These are phyloP conservation scores for Xestia c-nigrum DNA, from an alignment of 2,888 invertebrate genomes.

Conservation along the genomic window DNA sequence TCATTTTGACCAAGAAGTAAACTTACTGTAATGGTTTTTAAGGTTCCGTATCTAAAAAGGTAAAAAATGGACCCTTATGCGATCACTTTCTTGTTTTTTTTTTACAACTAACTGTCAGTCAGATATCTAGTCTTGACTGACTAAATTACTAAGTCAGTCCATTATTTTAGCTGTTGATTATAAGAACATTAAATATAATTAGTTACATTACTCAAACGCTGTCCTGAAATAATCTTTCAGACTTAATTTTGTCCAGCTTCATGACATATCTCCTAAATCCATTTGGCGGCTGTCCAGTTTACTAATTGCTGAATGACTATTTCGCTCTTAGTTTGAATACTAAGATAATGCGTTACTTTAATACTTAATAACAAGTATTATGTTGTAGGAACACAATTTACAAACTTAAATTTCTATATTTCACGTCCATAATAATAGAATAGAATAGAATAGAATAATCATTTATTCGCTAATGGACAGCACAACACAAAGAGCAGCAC, in stretches of 20 bases:
- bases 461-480: too few relatives aligned
- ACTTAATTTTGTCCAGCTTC: constrained; percentile 25
- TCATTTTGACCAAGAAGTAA: neutral
- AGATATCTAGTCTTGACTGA: neutral
- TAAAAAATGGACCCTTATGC: too few relatives aligned
- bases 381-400: neutral
- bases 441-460: too few relatives aligned
- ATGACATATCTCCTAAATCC: constrained; percentile 45
- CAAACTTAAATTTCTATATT: neutral
- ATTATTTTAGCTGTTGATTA: neutral
- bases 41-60: too few relatives aligned
- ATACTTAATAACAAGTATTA: neutral
- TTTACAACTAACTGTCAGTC: too few relatives aligned
- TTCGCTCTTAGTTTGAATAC: neutral
- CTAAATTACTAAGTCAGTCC: neutral
- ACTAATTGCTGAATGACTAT: constrained; percentile 48
- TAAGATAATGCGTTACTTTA: constrained; percentile 2
- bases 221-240: constrained; percentile 19
- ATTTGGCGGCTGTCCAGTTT: constrained; percentile 52
- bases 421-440: neutral
- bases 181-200: neutral
- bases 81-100: too few relatives aligned
- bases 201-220: neutral
- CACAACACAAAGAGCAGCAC: too few relatives aligned
- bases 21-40: neutral